Base-by-base conservation (phyloP, 1,140 invertebrate genomes). In the Cepaea nemoralis region DNA sequence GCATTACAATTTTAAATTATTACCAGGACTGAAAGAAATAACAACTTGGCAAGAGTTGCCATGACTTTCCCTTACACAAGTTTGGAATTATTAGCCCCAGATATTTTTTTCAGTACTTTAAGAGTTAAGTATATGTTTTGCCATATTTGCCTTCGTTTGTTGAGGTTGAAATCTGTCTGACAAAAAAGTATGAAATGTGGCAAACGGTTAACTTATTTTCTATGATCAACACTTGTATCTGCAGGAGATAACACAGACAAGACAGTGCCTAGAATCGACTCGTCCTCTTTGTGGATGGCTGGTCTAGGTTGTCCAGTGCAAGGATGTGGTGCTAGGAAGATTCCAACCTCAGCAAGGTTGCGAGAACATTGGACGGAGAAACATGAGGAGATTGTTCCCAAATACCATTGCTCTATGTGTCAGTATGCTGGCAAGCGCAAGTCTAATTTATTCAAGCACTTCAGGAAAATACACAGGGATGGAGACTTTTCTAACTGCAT, bases 331-430 rank as follows among this genome's bases (percentile, higher is more conserved):
- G 75, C 75, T 8, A 77, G 50, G 27, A 77, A 39, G 24, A 77
- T 77, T 37, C 50, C 50, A 39, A 35, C 48, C 37, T 35, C 59
- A 16, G 39, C 75, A 59, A 55, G 75, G 19, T 40, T 77, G 42
- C 48, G 75, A n/a, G 75, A 77, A 66, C 75, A 77, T 35, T 77
- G 75, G 75, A 59, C 6, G 10, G 75, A 77, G 31, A 77, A 77
- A 33, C 75, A 79, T 48, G 77, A 79, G 63, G 40, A 69, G 48
- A 67, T 79, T 22, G 77, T 79, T 59, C 39, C 66, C 33, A 69
- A 69, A 48, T 79, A 67, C 24, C 75, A 77, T 35, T 77, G 75
- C 35, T 59, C 75, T 39, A 8, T 37, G 55, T 77, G 75, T 50
- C 14, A 35, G 27, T 45, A 77, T 39, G 3, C 35, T 5, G 40